Base-by-base conservation (phyloP, 2,113 vertebrate species). In the Hippoglossus stenolepis region DNA sequence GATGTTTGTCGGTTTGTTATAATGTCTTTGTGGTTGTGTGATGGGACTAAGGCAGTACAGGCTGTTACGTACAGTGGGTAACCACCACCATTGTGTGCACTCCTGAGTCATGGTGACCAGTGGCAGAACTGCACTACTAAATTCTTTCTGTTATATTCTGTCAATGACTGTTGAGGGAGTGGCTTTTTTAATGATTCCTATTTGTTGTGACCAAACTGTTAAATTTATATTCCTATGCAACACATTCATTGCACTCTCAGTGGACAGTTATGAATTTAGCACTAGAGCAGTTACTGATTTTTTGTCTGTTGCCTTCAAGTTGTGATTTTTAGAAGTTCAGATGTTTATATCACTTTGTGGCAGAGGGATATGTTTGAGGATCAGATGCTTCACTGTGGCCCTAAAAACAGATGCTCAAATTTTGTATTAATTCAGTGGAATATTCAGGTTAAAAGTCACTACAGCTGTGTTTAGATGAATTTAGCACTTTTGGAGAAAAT, bases 131-230 rank as follows among this genome's bases (percentile, higher is more conserved):
- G 79, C 85, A 90, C 86, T 87, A 84, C 23, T 79, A 70, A 71
- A 23, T 20, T 61, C 31, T 78, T 64, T 62, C 63, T 59, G 6
- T 60, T 35, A 70, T 72, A 65, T 35, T 54, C 40, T 72, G 66
- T 66, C 1, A 2, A 45, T 70, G 58, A 69, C 56, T 76, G 47
- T 45, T 21, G 11, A 78, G 61, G 64, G 65, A 65, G 68, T 38
- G 35, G 12, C 12, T 66, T 74, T 75, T 38, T 49, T 40, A 31
- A 65, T 3, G 4, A 79, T 85, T 84, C 69, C 68, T 45, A 73
- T 75, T 74, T 80, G 38, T 75, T 84, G 73, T 86, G 89, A 92
- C 91, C 89, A 92, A 92, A 91, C 53, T 69, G 59, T 80, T 80
- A 77, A 84, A 85, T 84, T 63, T 21, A 74, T 79, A 77, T 83